Conservation (phyloP, 2,113 vertebrate genomes). For the Apodemus sylvaticus region DNA sequence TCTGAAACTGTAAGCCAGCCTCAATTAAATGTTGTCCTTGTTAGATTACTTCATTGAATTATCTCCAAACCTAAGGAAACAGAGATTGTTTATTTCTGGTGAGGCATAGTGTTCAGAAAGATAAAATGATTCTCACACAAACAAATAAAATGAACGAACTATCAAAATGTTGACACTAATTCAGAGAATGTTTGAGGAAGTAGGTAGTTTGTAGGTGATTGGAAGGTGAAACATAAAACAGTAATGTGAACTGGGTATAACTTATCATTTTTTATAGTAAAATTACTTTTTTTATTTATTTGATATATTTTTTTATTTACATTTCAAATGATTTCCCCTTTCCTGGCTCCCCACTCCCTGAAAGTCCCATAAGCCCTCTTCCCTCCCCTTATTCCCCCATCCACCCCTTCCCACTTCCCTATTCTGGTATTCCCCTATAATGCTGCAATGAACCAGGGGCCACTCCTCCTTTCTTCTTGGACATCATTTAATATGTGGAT, state of each 20-base stretch:
- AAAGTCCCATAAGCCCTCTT: too few species aligned
- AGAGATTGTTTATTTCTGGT: neutral
- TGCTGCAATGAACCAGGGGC: too few species aligned
- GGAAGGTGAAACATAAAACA: neutral
- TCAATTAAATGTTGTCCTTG: neutral
- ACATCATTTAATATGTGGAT: too few species aligned
- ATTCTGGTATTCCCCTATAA: too few species aligned
- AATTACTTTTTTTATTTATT: too few species aligned
- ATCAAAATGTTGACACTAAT: neutral
- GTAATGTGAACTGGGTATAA: neutral
- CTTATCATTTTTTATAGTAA: neutral
- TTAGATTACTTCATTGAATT: slow-evolving; percentile 14
- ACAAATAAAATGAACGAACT: neutral
- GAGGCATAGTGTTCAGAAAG: slow-evolving; percentile 31
- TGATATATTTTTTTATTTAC: too few species aligned
- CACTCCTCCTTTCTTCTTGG: too few species aligned
- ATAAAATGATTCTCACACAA: neutral
- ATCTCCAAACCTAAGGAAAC: neutral
- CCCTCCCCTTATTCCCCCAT: too few species aligned
- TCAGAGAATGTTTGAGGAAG: neutral
- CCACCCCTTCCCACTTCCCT: too few species aligned
- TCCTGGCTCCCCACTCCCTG: too few species aligned
- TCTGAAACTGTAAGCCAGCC: too few species aligned
- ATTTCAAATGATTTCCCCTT: too few species aligned
- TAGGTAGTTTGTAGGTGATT: neutral